Percentiles rank a stretch among this genome's conserved stretches.
These are phyloP conservation scores for Steinernema feltiae DNA, from an alignment of 1,140 invertebrate species.

Conservation along the genomic window DNA sequence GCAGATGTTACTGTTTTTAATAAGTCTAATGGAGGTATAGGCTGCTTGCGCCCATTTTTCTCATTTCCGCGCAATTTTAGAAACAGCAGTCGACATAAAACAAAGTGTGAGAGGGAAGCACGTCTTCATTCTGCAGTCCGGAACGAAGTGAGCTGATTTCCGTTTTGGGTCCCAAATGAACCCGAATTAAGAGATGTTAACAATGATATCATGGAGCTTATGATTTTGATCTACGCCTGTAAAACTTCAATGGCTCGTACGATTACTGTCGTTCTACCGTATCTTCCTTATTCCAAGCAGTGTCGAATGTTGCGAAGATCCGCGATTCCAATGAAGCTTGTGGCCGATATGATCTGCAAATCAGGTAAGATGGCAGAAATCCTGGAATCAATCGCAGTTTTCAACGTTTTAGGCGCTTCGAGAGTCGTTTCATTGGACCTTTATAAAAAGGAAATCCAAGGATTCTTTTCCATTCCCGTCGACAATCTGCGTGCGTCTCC, in stretches of 20 bases:
- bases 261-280: conserved; percentile 95
- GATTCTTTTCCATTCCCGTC: conserved; percentile 96
- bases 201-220: conserved; percentile 88
- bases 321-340: conserved; percentile 86
- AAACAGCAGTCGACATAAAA: conserved; percentile 45
- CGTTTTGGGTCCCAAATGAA: background rate
- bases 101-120: conserved; percentile 55
- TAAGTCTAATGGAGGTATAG: conserved; percentile 47
- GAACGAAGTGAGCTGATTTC: conserved; percentile 34
- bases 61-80: conserved; percentile 17
- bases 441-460: conserved; percentile 98
- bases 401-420: conserved; percentile 22
- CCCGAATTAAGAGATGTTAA: conserved; percentile 47
- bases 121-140: conserved; percentile 53
- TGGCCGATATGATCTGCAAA: conserved; percentile 91
- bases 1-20: conserved; percentile 56
- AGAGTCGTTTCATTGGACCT: conserved; percentile 80
- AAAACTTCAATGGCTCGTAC: conserved; percentile 74
- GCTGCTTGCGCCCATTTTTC: conserved; percentile 7
- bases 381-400: background rate
- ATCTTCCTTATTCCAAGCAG: conserved; percentile 96
- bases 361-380: conserved; percentile 66
- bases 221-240: conserved; percentile 98
- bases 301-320: conserved; percentile 97
- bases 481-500: conserved; percentile 96